Percentiles rank a stretch among this genome's conserved stretches.
Conservation (phyloP, 2,797 vertebrate genomes). For the Notoglanidium macrostoma region DNA sequence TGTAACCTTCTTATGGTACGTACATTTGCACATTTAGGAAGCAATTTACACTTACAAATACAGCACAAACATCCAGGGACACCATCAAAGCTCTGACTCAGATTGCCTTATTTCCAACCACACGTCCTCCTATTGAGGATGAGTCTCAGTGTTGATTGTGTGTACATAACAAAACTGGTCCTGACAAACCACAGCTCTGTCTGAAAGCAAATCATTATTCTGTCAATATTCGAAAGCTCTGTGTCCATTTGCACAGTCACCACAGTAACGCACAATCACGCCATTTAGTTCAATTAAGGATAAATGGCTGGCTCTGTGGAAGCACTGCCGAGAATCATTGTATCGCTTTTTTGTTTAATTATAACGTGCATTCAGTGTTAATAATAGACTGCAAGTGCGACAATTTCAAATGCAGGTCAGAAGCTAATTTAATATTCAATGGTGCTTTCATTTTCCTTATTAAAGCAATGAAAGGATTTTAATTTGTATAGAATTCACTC, state of each 20-base stretch:
- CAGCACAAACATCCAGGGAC: background rate
- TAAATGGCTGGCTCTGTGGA: slow-evolving; percentile 35
- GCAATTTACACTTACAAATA: slow-evolving; percentile 11
- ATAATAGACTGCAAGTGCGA: background rate
- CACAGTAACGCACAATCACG: background rate
- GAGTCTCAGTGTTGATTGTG: background rate
- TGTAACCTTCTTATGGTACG: background rate
- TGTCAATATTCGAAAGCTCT: slow-evolving; percentile 22
- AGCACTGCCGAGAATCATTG: background rate
- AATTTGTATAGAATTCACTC: background rate
- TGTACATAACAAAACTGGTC: slow-evolving; percentile 8
- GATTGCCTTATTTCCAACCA: background rate
- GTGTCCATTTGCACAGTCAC: background rate
- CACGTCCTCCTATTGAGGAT: background rate
- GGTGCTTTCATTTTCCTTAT: background rate
- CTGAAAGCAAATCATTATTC: background rate
- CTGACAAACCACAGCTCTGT: slow-evolving; percentile 2
- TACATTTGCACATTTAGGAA: background rate
- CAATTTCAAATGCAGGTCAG: background rate
- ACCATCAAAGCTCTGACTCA: background rate
- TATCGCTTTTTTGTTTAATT: slow-evolving; percentile 5
- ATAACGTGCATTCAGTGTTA: background rate
- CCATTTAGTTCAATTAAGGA: slow-evolving; percentile 36
- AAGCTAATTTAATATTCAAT: slow-evolving; percentile 3
- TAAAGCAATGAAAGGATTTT: background rate